These are phyloP conservation scores for Isichthys henryi DNA, from an alignment of 2,113 vertebrate genomes.

Conservation along the genomic window DNA sequence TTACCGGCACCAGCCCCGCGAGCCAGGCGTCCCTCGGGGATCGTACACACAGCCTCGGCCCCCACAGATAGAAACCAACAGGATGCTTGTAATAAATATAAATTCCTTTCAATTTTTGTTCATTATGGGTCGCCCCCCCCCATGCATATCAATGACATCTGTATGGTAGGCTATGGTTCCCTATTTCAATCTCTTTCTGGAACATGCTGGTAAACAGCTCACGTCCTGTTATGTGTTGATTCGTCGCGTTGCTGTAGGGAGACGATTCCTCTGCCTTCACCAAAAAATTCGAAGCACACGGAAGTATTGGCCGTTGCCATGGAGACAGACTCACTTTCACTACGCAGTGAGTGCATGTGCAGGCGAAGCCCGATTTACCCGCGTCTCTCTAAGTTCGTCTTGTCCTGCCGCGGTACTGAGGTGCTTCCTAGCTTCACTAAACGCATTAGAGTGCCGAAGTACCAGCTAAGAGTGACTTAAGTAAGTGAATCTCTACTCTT, in stretches of 20 bases:
- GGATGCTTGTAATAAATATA: neutral
- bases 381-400: neutral
- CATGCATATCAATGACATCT: neutral
- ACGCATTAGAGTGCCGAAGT: neutral
- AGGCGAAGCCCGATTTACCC: neutral
- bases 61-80: neutral
- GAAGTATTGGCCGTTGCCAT: neutral
- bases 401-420: neutral
- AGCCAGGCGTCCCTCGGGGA: neutral
- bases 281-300: neutral
- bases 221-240: neutral
- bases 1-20: neutral
- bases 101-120: neutral
- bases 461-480: neutral
- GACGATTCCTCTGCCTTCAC: neutral
- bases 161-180: neutral
- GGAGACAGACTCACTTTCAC: neutral
- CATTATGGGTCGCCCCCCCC: neutral
- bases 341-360: too few species aligned
- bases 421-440: neutral
- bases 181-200: neutral
- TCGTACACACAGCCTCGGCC: neutral
- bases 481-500: neutral
- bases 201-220: neutral
- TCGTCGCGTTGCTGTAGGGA: neutral